Evolutionary conservation across 2,113 vertebrate genomes (phyloP).

Genomic region (Laticauda laticaudata): DNA sequence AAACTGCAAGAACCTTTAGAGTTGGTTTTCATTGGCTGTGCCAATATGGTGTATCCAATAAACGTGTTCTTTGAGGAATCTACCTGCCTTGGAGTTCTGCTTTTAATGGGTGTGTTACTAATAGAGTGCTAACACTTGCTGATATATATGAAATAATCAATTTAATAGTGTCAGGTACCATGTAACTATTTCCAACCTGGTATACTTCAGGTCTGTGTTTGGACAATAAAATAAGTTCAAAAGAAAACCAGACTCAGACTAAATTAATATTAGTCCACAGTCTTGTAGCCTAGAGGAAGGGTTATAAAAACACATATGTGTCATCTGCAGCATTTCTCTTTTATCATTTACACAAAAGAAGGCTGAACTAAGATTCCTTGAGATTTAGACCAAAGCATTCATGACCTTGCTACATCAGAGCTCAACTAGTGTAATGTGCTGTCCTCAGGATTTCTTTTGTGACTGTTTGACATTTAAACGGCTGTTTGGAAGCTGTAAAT

Average conservation of each 20-base stretch:
- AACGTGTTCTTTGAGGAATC: no score
- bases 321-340: neutral
- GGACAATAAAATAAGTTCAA: neutral
- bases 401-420: neutral
- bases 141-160: neutral
- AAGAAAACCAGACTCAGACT: neutral
- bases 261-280: neutral
- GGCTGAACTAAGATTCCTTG: neutral
- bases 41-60: no score
- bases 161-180: neutral
- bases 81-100: no score
- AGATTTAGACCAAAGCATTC: neutral
- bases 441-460: conserved; percentile 1
- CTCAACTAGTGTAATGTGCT: conserved; percentile 10
- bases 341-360: neutral
- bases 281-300: neutral
- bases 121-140: neutral
- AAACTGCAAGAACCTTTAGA: no score
- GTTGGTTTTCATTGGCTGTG: no score
- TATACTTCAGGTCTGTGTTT: neutral
- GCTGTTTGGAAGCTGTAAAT: neutral
- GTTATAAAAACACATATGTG: neutral
- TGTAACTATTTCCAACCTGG: neutral
- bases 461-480: conserved; percentile 15
- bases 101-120: no score